Conservation (phyloP, 2,113 vertebrate species). For the Rutilus rutilus region DNA sequence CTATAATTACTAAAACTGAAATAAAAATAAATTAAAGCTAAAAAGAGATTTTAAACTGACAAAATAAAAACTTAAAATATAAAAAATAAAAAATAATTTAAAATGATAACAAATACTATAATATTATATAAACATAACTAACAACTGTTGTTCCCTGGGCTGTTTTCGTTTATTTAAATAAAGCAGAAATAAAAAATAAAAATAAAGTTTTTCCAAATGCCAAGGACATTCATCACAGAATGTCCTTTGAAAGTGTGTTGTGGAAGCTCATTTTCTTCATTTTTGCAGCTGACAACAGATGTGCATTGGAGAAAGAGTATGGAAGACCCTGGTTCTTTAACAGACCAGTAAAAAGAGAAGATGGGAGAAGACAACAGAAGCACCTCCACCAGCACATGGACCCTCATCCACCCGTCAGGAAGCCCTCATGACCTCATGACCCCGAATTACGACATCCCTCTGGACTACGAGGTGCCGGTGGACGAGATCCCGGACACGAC, state of each 20-base stretch:
- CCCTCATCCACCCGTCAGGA: neutral
- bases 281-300: neutral
- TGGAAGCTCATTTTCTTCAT: neutral
- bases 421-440: slow-evolving; percentile 1
- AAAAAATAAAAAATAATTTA: neutral
- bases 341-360: slow-evolving; percentile 7
- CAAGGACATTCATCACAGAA: neutral
- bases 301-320: neutral
- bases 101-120: neutral
- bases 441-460: slow-evolving; percentile 64
- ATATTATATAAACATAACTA: neutral
- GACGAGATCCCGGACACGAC: slow-evolving; percentile 88
- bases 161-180: neutral
- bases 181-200: neutral
- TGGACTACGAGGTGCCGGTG: slow-evolving; percentile 83
- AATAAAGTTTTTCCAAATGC: no score
- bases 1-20: no score
- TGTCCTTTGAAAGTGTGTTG: neutral
- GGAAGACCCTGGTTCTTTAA: neutral
- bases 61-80: neutral
- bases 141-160: neutral
- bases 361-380: slow-evolving; percentile 59
- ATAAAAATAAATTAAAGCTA: no score
- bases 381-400: slow-evolving; percentile 13
- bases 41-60: neutral